Percentiles rank a stretch among this genome's conserved stretches.
Evolutionary conservation across 1,140 invertebrate species (phyloP).

Genomic region (Lordiphosa collinella): DNA sequence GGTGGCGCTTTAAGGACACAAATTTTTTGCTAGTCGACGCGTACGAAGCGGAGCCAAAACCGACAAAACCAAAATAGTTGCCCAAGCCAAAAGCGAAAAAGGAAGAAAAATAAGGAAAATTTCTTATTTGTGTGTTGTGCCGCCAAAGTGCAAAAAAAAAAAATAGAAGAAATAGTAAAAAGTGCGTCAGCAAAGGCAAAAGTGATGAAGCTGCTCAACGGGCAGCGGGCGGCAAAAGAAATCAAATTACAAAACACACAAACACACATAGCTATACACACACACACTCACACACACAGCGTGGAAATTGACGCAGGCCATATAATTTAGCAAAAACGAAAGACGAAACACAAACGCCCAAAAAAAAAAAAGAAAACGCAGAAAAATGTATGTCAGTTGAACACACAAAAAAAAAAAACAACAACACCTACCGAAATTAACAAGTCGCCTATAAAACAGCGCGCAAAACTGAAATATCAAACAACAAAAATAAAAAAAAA

Average conservation of each 20-base stretch:
- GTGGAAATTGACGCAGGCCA: constrained; percentile 18
- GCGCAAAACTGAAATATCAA: constrained; percentile 13
- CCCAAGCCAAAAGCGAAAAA: constrained; percentile 29
- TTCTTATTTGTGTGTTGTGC: constrained; percentile 1
- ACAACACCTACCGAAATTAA: constrained; percentile 9
- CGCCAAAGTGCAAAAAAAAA: constrained; percentile 5
- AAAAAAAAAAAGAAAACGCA: constrained; percentile 17
- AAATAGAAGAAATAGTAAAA: constrained; percentile 23
- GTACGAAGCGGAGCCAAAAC: constrained; percentile 35
- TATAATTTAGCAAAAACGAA: constrained; percentile 22
- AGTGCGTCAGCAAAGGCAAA: constrained; percentile 57
- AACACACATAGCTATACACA: constrained; percentile 24
- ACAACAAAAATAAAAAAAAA: constrained; percentile 48
- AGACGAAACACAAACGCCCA: constrained; percentile 17
- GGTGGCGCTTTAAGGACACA: constrained; percentile 58
- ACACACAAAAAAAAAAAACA: constrained; percentile 51
- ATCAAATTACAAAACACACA: constrained; percentile 76
- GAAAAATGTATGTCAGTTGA: constrained; percentile 32
- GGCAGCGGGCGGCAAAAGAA: constrained; percentile 71
- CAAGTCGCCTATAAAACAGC: constrained; percentile 1
- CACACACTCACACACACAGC: constrained; percentile 21
- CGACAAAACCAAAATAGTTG: constrained; percentile 31
- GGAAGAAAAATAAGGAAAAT: constrained; percentile 3
- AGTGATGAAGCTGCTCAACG: constrained; percentile 16
- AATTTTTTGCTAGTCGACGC: constrained; percentile 48